Conservation (phyloP, 1,140 invertebrate species). For the Caenorhabditis tropicalis region DNA sequence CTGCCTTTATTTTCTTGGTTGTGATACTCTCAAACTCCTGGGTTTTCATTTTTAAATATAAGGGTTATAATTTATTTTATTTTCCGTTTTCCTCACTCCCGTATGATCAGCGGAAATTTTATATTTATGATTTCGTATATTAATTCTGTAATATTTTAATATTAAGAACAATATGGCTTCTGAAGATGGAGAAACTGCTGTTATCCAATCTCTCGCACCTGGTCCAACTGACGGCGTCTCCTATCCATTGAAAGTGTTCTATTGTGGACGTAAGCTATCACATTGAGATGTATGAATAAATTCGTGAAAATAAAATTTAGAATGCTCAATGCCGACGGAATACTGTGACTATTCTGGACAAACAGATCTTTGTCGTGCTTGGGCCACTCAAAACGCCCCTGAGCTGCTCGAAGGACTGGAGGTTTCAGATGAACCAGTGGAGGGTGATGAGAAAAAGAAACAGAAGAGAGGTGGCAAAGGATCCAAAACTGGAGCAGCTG, state of each 20-base stretch:
- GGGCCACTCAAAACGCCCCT: constrained; percentile 92
- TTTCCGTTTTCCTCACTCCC: not conserved
- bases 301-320: constrained; percentile 61
- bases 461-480: constrained; percentile 77
- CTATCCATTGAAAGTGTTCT: constrained; percentile 87
- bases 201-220: constrained; percentile 46
- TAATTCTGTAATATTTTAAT: no score
- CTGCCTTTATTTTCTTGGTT: not conserved
- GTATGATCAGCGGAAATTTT: not conserved
- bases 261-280: constrained; percentile 79
- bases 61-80: not conserved
- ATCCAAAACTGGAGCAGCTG: constrained; percentile 73
- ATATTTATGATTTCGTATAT: no score
- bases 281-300: constrained; percentile 28
- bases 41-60: not conserved
- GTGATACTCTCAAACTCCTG: not conserved
- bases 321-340: constrained; percentile 75
- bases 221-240: constrained; percentile 53
- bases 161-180: not conserved
- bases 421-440: constrained; percentile 75
- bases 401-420: constrained; percentile 67
- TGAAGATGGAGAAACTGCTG: not conserved
- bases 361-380: constrained; percentile 94
- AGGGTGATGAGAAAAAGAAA: constrained; percentile 89
- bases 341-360: constrained; percentile 98